Base-by-base conservation (phyloP, 2,797 vertebrate genomes). In the Leuciscus waleckii region DNA sequence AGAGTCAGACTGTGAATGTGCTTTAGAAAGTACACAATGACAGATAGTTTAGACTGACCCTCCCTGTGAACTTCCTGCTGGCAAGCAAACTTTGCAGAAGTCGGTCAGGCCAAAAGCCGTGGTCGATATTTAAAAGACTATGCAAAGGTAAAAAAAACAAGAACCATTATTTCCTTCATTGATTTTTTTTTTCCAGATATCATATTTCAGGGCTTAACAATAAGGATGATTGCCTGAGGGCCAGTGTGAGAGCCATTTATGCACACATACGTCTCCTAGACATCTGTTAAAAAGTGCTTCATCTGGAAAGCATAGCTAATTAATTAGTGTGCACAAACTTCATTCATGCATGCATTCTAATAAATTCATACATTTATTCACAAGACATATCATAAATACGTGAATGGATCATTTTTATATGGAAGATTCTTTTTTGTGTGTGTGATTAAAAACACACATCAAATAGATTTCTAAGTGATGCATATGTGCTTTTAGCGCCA, bases 111-210 rank as follows among this genome's bases (percentile, higher is more conserved):
- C 7, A 46, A 65, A 83, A 21, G 37, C 37, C 8, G 39, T 83
- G n/a, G 46, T 84, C 82, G 32, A 84, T 84, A 76, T 83, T 76
- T 76, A 83, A n/a, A 67, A 68, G 16, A 13, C 32, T 76, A 21
- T 67, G 61, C 32, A 39, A 21, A 68, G 21, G 13, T 37, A 14
- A 76, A 58, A 76, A 58, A 54, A 75, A 65, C 41, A 74, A 68
- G 61, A 56, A 19, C 21, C 58, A 37, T 74, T 61, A 82, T 74
- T 83, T 83, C 3, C 8, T 74, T 83, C 56, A 75, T 51, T 74
- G 56, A 49, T 83, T 65, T 65, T 35, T 41, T 35, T 26, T 37
- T 32, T 39, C 2, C 26, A 77, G 54, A 77, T 58, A 77, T 37
- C 73, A 56, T 61, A 76, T 77, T 77, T 61, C 54, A 77, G 23